Conservation (phyloP, 2,797 vertebrate genomes). For the Pseudochirops corinnae region DNA sequence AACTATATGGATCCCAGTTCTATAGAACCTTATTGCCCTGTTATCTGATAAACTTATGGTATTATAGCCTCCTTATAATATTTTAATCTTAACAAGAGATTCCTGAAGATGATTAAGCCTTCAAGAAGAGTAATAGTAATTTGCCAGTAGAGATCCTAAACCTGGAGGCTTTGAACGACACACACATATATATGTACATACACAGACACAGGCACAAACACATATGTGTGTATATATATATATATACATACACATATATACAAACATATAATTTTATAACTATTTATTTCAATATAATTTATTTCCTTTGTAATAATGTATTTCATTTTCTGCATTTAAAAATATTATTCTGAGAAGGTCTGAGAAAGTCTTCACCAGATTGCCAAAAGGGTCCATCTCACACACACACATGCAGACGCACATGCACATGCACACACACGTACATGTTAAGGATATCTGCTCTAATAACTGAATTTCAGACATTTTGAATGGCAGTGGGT, state of each 20-base stretch:
- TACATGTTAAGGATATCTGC: background rate
- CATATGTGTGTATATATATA: too few species aligned
- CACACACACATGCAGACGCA: too few species aligned
- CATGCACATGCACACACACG: background rate
- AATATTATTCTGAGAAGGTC: background rate
- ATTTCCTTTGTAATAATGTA: background rate
- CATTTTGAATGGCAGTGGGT: background rate
- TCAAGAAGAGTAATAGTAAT: background rate
- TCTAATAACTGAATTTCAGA: background rate
- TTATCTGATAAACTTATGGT: background rate
- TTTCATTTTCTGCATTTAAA: background rate
- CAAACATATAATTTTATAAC: background rate
- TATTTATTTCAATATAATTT: background rate
- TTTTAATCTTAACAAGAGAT: background rate
- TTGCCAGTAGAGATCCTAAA: background rate
- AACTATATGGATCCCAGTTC: background rate
- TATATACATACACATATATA: too few species aligned
- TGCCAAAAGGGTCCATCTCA: background rate
- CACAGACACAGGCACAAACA: too few species aligned
- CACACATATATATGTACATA: too few species aligned
- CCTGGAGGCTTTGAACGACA: background rate
- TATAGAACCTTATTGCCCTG: background rate
- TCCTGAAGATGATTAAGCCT: background rate
- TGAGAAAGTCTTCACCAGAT: background rate
- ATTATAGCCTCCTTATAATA: background rate